Evolutionary conservation across 1,140 invertebrate species (phyloP).

Genomic region (Pantala flavescens): DNA sequence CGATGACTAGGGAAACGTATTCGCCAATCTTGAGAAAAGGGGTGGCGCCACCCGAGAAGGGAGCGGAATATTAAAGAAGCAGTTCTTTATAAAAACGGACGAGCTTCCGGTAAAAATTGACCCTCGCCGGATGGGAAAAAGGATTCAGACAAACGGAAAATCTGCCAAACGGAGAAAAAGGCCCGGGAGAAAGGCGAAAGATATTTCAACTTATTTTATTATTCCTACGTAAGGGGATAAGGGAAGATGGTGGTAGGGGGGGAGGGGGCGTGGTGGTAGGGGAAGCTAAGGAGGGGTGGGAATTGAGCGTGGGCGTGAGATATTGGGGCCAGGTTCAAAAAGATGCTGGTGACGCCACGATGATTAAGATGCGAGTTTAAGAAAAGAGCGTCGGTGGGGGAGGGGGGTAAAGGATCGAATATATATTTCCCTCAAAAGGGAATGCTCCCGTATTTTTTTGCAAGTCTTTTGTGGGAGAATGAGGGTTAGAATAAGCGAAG

Average conservation of each 20-base stretch:
- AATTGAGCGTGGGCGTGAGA: background rate
- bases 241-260: background rate
- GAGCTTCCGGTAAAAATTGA: too few species aligned
- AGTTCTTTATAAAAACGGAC: too few species aligned
- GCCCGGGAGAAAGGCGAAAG: too few species aligned
- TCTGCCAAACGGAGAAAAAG: too few species aligned
- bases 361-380: conserved; percentile 3
- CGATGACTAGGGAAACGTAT: too few species aligned
- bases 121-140: too few species aligned
- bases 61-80: too few species aligned
- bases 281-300: background rate
- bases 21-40: too few species aligned
- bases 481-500: background rate
- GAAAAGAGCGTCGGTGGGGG: background rate
- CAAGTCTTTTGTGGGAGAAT: background rate
- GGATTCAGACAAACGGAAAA: too few species aligned
- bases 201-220: too few species aligned
- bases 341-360: conserved; percentile 1
- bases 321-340: background rate
- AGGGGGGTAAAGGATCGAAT: background rate
- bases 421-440: background rate
- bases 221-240: background rate
- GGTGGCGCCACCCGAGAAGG: too few species aligned
- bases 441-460: background rate
- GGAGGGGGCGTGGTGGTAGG: background rate